These are phyloP conservation scores for Atlantisia rogersi DNA, from an alignment of 2,113 vertebrate species.

Conservation along the genomic window DNA sequence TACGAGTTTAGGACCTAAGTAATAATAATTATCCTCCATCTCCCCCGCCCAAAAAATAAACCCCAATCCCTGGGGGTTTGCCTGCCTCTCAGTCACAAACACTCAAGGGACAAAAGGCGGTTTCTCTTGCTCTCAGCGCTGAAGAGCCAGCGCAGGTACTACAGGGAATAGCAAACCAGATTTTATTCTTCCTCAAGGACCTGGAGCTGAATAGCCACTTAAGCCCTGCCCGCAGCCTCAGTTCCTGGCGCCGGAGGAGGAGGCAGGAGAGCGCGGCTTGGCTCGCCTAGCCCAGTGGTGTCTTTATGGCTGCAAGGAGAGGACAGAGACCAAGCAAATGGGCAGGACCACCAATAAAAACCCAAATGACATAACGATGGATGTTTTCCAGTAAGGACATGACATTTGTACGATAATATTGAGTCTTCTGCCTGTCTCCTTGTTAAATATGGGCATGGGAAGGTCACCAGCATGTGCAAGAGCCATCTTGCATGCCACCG, in stretches of 20 bases:
- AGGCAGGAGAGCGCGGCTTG: background rate
- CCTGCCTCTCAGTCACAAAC: conserved; percentile 12
- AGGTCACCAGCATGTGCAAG: accelerated
- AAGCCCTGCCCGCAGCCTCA: background rate
- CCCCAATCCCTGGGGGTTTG: background rate
- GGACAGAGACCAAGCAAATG: background rate
- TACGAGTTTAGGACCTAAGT: background rate
- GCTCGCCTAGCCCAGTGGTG: background rate
- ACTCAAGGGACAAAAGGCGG: conserved; percentile 7
- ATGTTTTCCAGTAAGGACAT: background rate
- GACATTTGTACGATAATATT: background rate
- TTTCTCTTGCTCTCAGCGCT: conserved; percentile 16
- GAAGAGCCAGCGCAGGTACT: conserved; percentile 16
- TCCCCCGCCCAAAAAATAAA: background rate
- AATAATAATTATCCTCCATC: background rate
- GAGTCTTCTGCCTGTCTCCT: background rate
- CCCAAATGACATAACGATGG: background rate
- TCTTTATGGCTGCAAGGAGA: background rate
- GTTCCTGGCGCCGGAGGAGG: background rate
- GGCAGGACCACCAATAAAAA: background rate
- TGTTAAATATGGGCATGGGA: background rate
- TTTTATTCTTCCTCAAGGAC: conserved; percentile 53
- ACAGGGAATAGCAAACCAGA: conserved; percentile 45
- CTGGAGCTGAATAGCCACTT: conserved; percentile 36
- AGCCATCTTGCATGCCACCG: background rate